Evolutionary conservation across 2,888 invertebrate species (phyloP).

Genomic region (Margaritifera margaritifera): DNA sequence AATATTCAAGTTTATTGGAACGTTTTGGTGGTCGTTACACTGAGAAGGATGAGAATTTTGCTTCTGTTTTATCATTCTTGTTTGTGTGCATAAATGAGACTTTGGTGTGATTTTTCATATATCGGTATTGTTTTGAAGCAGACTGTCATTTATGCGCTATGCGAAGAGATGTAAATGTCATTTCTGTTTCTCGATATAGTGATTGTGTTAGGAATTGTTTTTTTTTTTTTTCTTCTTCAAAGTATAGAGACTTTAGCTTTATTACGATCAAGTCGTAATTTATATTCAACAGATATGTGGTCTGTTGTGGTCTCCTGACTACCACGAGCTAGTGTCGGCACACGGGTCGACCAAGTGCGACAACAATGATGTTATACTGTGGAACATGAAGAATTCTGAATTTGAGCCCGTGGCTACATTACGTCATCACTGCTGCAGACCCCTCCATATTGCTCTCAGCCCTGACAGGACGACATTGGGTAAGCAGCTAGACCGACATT

Average conservation of each 20-base stretch:
- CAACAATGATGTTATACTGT: slow-evolving; percentile 51
- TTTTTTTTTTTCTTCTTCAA: too few species aligned
- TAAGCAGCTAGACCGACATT: slow-evolving; percentile 9
- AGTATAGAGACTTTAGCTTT: not conserved
- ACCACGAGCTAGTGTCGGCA: slow-evolving; percentile 53
- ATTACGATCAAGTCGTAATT: not conserved
- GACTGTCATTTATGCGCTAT: too few species aligned
- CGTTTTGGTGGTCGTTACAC: too few species aligned
- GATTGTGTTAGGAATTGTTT: too few species aligned
- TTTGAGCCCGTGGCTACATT: slow-evolving; percentile 44
- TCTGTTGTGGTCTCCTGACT: slow-evolving; percentile 54
- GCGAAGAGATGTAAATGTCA: too few species aligned
- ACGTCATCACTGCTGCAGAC: slow-evolving; percentile 43
- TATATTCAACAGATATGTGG: slow-evolving; percentile 40
- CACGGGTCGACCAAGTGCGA: slow-evolving; percentile 44
- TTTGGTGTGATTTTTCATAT: too few species aligned
- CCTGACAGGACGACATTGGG: slow-evolving; percentile 52
- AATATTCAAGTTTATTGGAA: too few species aligned
- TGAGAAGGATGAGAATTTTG: too few species aligned
- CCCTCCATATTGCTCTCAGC: slow-evolving; percentile 50
- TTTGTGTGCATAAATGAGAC: too few species aligned
- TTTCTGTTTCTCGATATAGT: too few species aligned
- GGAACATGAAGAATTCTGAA: slow-evolving; percentile 41
- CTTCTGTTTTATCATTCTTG: too few species aligned
- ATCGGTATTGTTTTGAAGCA: not conserved